Evolutionary conservation across 2,113 vertebrate species (phyloP), one percentile per base, ranked within the genome.

Genomic region (Axis porcinus): DNA sequence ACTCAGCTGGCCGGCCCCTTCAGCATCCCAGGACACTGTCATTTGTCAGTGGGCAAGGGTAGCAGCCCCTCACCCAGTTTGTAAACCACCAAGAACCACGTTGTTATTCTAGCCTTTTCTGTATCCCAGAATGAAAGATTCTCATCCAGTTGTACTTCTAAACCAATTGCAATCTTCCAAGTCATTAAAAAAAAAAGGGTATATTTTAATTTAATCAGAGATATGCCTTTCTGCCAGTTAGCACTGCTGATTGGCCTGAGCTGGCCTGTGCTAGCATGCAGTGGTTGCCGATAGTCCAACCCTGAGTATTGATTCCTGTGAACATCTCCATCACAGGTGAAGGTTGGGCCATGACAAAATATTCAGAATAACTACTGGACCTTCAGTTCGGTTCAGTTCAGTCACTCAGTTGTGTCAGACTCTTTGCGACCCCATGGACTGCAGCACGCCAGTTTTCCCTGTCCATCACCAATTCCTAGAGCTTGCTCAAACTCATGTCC

Each of bases 31-130:
- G n/a, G n/a, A 27, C 28, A 47, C 2, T 52, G 19, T 70, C 7
- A 52, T 16, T 43, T 62, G n/a, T 87, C 15, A 45, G 47, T 28
- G 8, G 60, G 81, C 78, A 36, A 74, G 58, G 50, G 16, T 13
- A 36, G 52, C 3, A 23, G 27, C 15, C 36, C 43, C 21, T 28
- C 76, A 33, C 23, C 17, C 33, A 36, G 16, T n/a, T 54, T 55
- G 19, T 91, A 67, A 60, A 79, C 17, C 40, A 25, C 36, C 54
- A 76, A 86, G 30, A 52, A 54, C 52, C 14, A 19, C 21, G 36
- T 36, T 13, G 74, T 55, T 47, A 79, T 45, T 54, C n/a, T 92
- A 27, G 86, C 52, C 85, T 33, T 92, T 86, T 82, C n/a, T 92
- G 50, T 54, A 27, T 9, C 25, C 45, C 11, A 1, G 28, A 12